Conservation (phyloP, 2,113 vertebrate species). For the Lepus europaeus region DNA sequence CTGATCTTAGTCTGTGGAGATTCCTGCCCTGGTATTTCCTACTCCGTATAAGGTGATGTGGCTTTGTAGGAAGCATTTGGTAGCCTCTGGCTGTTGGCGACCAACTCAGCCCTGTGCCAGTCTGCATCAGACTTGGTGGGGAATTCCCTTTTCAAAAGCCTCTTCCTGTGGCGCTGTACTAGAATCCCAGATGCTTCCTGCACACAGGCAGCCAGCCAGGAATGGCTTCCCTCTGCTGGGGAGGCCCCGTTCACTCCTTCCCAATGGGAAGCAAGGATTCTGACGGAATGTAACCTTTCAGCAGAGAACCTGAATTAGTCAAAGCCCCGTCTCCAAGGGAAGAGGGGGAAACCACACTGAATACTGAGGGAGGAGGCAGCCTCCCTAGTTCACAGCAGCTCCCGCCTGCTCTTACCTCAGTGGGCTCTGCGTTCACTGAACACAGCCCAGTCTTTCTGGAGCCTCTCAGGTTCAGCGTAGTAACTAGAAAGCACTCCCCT, state of each 20-base stretch:
- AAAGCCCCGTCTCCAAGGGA: neutral
- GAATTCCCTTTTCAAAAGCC: constrained; percentile 49
- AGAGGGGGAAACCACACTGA: neutral
- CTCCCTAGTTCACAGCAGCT: neutral
- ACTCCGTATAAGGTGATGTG: neutral
- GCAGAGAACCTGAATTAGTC: neutral
- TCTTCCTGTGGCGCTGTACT: constrained; percentile 39
- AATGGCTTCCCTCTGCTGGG: constrained; percentile 2
- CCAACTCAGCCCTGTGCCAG: neutral
- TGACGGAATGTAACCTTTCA: constrained; percentile 6
- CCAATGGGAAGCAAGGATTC: constrained; percentile 5
- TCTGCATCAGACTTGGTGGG: constrained; percentile 27
- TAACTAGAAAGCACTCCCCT: too few species aligned
- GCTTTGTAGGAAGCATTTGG: neutral
- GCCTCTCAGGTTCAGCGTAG: neutral
- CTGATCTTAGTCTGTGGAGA: neutral
- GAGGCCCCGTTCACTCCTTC: constrained; percentile 35
- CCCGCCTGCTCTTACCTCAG: neutral
- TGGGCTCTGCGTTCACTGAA: neutral
- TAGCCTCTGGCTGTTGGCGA: neutral
- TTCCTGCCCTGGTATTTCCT: neutral
- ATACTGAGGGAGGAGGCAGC: neutral
- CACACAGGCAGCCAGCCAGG: neutral
- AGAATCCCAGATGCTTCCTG: neutral
- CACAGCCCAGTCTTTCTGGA: neutral